These are phyloP conservation scores for Campoplex capitator DNA, from an alignment of 2,888 invertebrate genomes.

Conservation along the genomic window DNA sequence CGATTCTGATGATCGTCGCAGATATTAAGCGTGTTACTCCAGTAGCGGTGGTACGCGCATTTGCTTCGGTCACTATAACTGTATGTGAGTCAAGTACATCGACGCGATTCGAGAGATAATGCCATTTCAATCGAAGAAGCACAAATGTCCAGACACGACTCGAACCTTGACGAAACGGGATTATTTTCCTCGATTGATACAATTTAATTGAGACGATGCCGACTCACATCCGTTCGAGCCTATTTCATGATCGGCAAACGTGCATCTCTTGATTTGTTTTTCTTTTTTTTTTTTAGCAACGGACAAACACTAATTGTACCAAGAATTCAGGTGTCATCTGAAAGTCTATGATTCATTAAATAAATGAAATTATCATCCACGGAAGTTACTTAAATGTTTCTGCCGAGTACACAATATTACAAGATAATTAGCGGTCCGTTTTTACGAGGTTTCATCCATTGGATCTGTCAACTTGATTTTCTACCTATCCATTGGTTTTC, in stretches of 20 bases:
- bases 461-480: background rate
- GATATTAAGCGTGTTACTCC: background rate
- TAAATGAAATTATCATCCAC: background rate
- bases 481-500: background rate
- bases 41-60: background rate
- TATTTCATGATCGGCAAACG: background rate
- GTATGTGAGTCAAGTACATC: background rate
- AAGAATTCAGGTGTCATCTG: constrained; percentile 11
- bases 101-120: constrained; percentile 50
- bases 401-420: background rate
- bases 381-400: background rate
- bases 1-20: constrained; percentile 12
- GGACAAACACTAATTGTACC: constrained; percentile 30
- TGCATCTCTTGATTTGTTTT: background rate
- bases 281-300: background rate
- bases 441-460: background rate
- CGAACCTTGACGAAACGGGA: constrained; percentile 34
- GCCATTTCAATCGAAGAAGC: constrained; percentile 57
- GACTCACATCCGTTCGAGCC: constrained; percentile 17
- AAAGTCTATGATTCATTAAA: constrained; percentile 1
- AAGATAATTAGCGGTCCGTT: background rate
- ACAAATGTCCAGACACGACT: constrained; percentile 13
- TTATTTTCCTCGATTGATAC: constrained; percentile 56
- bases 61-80: background rate
- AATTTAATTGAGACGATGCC: constrained; percentile 53